phyloP scores from a whole-genome alignment of 1,140 invertebrate species.

The Caerostris extrusa region DNA sequence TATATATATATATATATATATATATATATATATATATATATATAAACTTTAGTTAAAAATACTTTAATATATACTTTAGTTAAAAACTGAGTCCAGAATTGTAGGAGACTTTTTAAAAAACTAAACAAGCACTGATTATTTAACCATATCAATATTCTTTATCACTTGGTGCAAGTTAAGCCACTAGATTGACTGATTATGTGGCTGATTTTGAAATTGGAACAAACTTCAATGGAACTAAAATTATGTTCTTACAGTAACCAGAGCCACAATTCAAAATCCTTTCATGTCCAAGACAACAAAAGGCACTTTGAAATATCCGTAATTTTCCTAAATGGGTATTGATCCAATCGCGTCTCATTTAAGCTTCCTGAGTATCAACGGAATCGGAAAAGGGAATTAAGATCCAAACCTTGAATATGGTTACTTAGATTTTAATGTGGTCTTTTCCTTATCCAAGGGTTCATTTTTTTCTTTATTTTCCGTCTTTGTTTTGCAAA shows the following conservation, averaged over 20 bases:
- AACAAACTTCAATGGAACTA: not conserved
- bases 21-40: too few species aligned
- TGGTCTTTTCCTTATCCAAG: not conserved
- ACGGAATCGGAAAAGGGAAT: conserved; percentile 24
- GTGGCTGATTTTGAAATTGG: not conserved
- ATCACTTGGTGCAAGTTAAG: too few species aligned
- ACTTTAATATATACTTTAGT: too few species aligned
- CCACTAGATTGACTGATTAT: not conserved
- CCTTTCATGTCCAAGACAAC: not conserved
- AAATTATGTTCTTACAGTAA: not conserved
- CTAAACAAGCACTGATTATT: too few species aligned
- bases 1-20: too few species aligned
- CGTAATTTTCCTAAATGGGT: conserved; percentile 39
- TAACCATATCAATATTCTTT: too few species aligned
- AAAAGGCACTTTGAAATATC: conserved; percentile 32
- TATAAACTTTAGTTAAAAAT: too few species aligned
- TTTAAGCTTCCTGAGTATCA: conserved; percentile 11
- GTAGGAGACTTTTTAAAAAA: too few species aligned
- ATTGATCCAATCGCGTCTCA: conserved; percentile 31
- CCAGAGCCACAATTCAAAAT: not conserved
- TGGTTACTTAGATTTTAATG: not conserved
- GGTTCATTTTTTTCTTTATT: not conserved
- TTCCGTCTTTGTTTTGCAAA: not conserved
- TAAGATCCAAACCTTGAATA: not conserved
- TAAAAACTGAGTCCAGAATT: too few species aligned